Percentiles rank a stretch among this genome's conserved stretches.
Conservation (phyloP, 2,113 vertebrate genomes). For the Rhinopomastus cyanomelas region DNA sequence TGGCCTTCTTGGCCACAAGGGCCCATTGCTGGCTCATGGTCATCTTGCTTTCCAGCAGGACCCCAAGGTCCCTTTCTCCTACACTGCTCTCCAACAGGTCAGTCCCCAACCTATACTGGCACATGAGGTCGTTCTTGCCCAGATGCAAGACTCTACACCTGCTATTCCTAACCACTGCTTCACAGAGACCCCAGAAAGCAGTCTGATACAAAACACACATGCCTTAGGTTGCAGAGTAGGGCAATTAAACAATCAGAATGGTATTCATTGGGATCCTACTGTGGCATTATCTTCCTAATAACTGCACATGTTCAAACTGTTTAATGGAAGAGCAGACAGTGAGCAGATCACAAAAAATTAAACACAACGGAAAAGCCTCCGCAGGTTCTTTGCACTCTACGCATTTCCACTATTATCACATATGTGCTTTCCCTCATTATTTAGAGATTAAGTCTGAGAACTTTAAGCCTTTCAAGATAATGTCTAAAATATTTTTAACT, state of each 20-base stretch:
- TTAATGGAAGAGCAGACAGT: background rate
- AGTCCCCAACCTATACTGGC: no score
- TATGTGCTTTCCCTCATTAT: conserved; percentile 34
- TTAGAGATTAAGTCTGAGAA: conserved; percentile 47
- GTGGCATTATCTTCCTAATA: background rate
- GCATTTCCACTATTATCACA: background rate
- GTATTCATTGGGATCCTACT: background rate
- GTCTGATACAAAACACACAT: background rate
- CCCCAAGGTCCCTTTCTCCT: no score
- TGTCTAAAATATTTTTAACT: background rate
- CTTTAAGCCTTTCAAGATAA: conserved; percentile 13
- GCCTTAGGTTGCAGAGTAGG: background rate
- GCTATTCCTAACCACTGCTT: background rate
- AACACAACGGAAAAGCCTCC: background rate
- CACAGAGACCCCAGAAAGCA: background rate
- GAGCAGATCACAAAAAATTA: background rate
- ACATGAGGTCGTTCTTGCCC: no score
- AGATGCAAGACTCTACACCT: no score
- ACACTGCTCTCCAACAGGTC: no score
- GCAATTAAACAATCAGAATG: background rate
- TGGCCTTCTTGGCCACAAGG: no score
- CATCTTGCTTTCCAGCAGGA: no score
- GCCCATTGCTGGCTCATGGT: no score
- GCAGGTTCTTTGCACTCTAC: background rate
- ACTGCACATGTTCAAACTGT: background rate